Evolutionary conservation across 1,140 invertebrate species (phyloP), one percentile per base, ranked within the genome.

Genomic region (Trigoniulus corallinus): DNA sequence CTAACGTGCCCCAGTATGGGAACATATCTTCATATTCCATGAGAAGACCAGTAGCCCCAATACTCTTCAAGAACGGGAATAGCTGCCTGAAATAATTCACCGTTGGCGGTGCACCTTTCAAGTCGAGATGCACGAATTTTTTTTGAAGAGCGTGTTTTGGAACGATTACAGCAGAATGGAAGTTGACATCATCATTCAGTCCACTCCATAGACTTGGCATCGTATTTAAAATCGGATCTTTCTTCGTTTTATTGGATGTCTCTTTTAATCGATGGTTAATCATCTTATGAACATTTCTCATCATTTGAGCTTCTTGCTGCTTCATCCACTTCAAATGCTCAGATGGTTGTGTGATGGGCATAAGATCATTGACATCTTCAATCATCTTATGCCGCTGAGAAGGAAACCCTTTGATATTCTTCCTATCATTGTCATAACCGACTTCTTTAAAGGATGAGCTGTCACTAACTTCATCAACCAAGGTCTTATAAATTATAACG

Each of bases 51-150:
- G 67, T 79, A 4, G 72, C 74, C 22, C 76, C 72, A 53, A 88
- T 63, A 42, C 73, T 72, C 58, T 78, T 79, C 0, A 95, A 61
- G 51, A 88, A 67, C 2, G 79, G 78, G 44, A 95, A 74, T 0
- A 93, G 54, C 47, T 80, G 72, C 58, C 76, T 76, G 27, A 86
- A 74, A 63, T 79, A 83, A 18, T 62, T 60, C 0, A 86, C 58
- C 55, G 76, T 80, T 0, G 84, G 83, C 1, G 88, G 85, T 0
- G 84, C 85, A 15, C 89, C 88, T 66, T 95, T 94, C 2, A 93
- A 69, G 69, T 94, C 89, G 1, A 94, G 66, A 66, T 94, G 88
- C 0, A 93, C 77, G 29, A 80, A 67, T 51, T 61, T 57, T 34
- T 15, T 34, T 34, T 34, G 7, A 7, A 34, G 15, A 7, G 15